Conservation (phyloP, 2,888 invertebrate species). For the Lochmaea crataegi region DNA sequence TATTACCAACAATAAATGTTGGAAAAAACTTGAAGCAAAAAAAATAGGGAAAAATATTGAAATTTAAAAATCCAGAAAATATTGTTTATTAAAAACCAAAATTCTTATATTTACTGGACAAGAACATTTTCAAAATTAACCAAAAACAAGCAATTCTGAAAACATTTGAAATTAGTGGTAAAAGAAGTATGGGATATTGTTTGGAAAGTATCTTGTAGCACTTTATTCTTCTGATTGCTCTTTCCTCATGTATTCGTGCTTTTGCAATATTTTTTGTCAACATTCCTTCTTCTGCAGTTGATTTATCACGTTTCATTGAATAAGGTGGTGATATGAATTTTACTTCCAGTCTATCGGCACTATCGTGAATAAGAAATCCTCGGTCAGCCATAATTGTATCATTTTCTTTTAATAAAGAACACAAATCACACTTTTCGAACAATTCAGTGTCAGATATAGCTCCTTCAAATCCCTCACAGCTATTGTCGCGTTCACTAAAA, state of each 20-base stretch:
- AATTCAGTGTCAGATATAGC: conserved; percentile 21
- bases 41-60: too few species aligned
- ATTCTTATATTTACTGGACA: too few species aligned
- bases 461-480: conserved; percentile 12
- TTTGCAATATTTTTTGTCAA: too few species aligned
- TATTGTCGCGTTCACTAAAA: too few species aligned
- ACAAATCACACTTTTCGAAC: conserved; percentile 18
- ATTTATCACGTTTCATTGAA: too few species aligned
- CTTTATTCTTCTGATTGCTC: conserved; percentile 21
- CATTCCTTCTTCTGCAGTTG: too few species aligned
- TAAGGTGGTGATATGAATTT: too few species aligned
- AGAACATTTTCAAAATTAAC: conserved; percentile 18
- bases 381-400: conserved; percentile 12
- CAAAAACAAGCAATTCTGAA: conserved; percentile 18
- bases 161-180: conserved; percentile 18
- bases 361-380: conserved; percentile 5
- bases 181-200: conserved; percentile 16
- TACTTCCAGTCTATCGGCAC: too few species aligned
- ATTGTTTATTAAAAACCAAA: too few species aligned
- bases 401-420: conserved; percentile 14
- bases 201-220: conserved; percentile 20
- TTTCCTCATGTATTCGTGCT: conserved; percentile 18
- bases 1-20: too few species aligned
- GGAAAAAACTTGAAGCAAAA: too few species aligned
- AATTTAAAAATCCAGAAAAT: too few species aligned